These are phyloP conservation scores for Benitochromis conjunctus DNA, from an alignment of 2,113 vertebrate species.

Conservation along the genomic window DNA sequence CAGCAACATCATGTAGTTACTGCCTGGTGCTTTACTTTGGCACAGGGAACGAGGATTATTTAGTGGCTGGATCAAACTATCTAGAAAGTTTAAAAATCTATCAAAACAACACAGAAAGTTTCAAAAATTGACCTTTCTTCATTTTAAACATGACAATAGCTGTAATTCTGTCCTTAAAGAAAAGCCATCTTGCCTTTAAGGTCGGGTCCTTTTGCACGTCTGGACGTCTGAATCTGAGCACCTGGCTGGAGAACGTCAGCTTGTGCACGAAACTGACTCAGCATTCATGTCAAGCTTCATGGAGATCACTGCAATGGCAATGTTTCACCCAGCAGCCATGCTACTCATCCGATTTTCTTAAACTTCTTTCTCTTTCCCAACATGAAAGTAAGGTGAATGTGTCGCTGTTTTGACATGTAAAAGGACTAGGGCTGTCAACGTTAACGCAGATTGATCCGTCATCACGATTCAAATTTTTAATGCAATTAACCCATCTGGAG, in stretches of 20 bases:
- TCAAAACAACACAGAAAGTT: background rate
- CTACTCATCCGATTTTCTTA: background rate
- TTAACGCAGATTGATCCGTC: too few species aligned
- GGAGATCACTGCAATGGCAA: background rate
- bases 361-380: background rate
- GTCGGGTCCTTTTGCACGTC: background rate
- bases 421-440: too few species aligned
- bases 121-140: background rate
- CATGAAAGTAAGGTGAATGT: background rate
- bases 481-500: too few species aligned
- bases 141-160: background rate
- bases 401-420: background rate
- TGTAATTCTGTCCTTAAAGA: background rate
- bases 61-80: background rate
- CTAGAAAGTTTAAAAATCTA: background rate
- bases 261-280: too few species aligned
- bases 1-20: background rate
- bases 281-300: background rate
- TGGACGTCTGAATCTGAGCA: background rate
- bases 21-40: background rate
- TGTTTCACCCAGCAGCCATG: background rate
- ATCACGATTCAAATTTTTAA: too few species aligned
- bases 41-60: background rate
- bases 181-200: background rate
- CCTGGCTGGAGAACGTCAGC: too few species aligned